A percentile compares a stretch with the other conserved stretches of the same genome.
Conservation (phyloP, 2,888 invertebrate genomes). For the Tetrapedia diversipes region DNA sequence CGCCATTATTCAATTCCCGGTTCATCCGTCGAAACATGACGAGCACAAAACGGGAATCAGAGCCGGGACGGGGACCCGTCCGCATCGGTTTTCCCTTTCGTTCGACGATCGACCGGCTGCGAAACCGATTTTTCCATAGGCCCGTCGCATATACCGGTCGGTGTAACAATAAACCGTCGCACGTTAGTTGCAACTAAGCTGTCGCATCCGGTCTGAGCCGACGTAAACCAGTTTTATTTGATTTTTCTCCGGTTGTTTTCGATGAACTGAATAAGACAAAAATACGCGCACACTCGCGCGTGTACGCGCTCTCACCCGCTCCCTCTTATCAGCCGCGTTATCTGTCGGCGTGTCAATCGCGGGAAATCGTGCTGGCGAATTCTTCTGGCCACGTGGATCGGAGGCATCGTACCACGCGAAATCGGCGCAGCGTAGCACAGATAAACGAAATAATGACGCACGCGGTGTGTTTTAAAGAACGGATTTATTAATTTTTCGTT, state of each 20-base stretch:
- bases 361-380: constrained; percentile 21
- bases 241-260: constrained; percentile 60
- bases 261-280: constrained; percentile 47
- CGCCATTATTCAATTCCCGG: no score
- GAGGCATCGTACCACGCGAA: neutral
- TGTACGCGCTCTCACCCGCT: neutral
- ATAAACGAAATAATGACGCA: neutral
- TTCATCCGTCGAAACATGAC: neutral
- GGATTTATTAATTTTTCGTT: no score
- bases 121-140: constrained; percentile 25
- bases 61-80: no score
- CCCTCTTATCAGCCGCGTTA: constrained; percentile 45
- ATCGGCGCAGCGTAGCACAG: neutral
- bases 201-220: constrained; percentile 40
- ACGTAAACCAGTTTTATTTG: constrained; percentile 61
- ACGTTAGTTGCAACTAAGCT: constrained; percentile 35
- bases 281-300: constrained; percentile 19
- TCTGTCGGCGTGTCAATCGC: constrained; percentile 24
- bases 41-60: constrained; percentile 1
- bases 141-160: neutral
- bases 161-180: constrained; percentile 35
- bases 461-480: neutral
- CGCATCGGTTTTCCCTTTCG: neutral
- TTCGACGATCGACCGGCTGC: neutral
- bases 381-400: constrained; percentile 14